Base-by-base conservation (phyloP, 1,140 invertebrate species). In the Capitella teleta region DNA sequence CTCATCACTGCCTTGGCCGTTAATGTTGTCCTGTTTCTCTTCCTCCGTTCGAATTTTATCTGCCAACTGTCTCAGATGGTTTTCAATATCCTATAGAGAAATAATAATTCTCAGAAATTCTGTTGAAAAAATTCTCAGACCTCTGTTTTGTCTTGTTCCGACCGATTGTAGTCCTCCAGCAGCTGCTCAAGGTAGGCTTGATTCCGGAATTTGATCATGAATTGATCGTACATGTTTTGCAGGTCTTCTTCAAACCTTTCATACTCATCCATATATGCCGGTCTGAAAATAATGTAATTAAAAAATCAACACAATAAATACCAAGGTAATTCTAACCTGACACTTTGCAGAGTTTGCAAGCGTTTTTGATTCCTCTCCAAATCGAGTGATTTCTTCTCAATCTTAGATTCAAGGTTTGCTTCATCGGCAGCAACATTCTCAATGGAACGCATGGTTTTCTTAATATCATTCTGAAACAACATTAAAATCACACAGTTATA, bases 241-340 rank as follows among this genome's bases (percentile, higher is more conserved):
- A 97, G 70, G 64, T 95, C 89, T 37, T 78, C 74, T 72, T 99
- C 93, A 10, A 92, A 76, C 38, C 83, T 82, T 54, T 94, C 89
- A 70, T 94, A 92, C 69, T 98, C 95, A 61, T 94, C 87, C 80
- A 97, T 85, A 68, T 95, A 97, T 0, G 92, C 92, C 3, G 95
- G 95, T 37, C 94, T 87, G 57, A 2, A 54, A 58, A 64, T 64
- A 28, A 57, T 47, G 32, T 16, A 16, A 34, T 10, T 34, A 34
- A 10, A 34, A 12, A 34, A 34, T 34, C 16, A 12, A 0, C 32
- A 34, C 1, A 34, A 34, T 34, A 34, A 34, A 34, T 14, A 46
- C 44, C 14, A 6, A 34, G 2, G 14, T 18, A 8, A 34, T 14
- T 43, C 63, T 65, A 61, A 85, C 83, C 82, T 80, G 32, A 97